phyloP scores from a whole-genome alignment of 1,140 invertebrate species.

The Drosophila mojavensis region DNA sequence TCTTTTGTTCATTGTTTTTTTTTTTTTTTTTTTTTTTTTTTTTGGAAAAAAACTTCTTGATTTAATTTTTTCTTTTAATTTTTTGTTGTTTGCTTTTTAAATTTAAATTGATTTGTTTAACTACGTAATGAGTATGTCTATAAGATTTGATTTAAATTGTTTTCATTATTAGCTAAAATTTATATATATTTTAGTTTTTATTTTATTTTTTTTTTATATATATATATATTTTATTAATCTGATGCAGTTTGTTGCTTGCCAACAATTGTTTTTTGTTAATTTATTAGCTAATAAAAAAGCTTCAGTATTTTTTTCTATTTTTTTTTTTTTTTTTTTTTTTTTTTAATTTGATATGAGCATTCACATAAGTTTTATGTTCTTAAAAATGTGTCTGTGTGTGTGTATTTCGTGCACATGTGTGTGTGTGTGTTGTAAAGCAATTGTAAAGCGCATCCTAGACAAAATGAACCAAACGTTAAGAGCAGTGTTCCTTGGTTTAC shows the following conservation, averaged over 20 bases:
- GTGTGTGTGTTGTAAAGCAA: conserved; percentile 16
- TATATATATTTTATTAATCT: not conserved
- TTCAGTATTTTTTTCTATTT: conserved; percentile 16
- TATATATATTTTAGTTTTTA: conserved; percentile 18
- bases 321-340: no score
- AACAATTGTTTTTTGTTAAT: conserved; percentile 38
- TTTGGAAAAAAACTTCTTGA: no score
- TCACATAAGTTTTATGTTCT: conserved; percentile 61
- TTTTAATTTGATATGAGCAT: conserved; percentile 74
- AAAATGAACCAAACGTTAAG: conserved; percentile 18
- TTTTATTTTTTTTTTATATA: not conserved
- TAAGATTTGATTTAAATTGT: conserved; percentile 79
- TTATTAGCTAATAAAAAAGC: conserved; percentile 74
- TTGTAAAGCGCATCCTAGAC: conserved; percentile 34
- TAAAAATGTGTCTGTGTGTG: conserved; percentile 19
- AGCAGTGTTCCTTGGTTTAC: conserved; percentile 30
- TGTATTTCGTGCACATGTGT: conserved; percentile 10
- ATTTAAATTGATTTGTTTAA: conserved; percentile 60
- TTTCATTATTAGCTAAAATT: conserved; percentile 52
- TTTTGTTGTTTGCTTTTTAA: no score
- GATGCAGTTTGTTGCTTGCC: conserved; percentile 41
- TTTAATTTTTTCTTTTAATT: conserved; percentile 7
- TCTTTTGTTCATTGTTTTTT: conserved; percentile 35
- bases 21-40: conserved; percentile 8
- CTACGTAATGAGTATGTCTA: conserved; percentile 75